Base-by-base conservation (phyloP, 2,888 invertebrate genomes). In the Seira ritae region DNA sequence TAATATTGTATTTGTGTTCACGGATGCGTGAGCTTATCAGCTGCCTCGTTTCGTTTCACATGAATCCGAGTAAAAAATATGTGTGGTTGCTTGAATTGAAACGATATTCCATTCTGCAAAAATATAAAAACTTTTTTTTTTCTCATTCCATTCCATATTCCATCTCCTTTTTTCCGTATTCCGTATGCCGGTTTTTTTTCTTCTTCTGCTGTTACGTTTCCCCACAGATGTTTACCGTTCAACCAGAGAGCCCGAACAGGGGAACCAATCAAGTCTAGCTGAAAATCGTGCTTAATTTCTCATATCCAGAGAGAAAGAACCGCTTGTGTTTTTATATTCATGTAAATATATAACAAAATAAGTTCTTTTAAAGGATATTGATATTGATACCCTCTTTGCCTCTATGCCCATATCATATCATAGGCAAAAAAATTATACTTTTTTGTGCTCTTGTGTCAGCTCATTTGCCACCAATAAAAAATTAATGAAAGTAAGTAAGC, bases 21-120 rank as follows among this genome's bases (percentile, higher is more conserved):
- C 82, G 72, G 82, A 82, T 77, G 82, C 72, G 24, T 77, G 77
- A 82, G 68, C 72, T 82, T 82, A 77, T 82, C 77, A 77, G 82
- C 82, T 82, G 82, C 71, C 82, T 22, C 62, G 22, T 62, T 62
- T 62, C 62, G 22, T 62, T 62, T 62, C 62, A 62, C 62, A 20
- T 62, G 15, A 50, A 31, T 31, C 31, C 31, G 8, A 31, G 31
- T 31, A 55, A 55, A 55, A 55, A 55, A 55, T n/a, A 17, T 55
- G 20, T 62, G 22, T 62, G 62, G 62, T 62, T 62, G 19, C 62
- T 3, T 62, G 2, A 19, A 20, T 3, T 17, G 17, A 55, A n/a
- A 55, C 55, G 15, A 55, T 42, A 8, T 12, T 55, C 62, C 62
- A 62, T 19, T 62, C 62, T 50, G 50, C 50, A 50, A n/a, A 50